phyloP scores from a whole-genome alignment of 2,113 vertebrate species.

The Stegastes partitus region DNA sequence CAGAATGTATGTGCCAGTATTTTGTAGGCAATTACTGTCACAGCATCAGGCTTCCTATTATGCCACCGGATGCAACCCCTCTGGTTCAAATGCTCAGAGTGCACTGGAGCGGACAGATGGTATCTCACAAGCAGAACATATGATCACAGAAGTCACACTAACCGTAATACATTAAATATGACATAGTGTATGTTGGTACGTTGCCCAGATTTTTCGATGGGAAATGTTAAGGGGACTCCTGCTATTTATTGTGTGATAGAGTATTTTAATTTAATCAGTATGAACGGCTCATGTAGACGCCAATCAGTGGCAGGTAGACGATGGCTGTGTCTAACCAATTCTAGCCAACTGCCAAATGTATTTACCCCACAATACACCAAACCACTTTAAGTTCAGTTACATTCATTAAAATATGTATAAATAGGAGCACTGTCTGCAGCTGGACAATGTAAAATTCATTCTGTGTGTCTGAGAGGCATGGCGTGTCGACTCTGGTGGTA shows the following conservation, averaged over 20 bases:
- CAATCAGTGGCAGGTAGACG: constrained; percentile 5
- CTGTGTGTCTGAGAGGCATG: not conserved
- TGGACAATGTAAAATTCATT: not conserved
- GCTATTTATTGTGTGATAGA: not conserved
- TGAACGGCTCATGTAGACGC: not conserved
- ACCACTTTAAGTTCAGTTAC: too few species aligned
- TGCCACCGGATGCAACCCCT: constrained; percentile 50
- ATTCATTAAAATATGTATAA: too few species aligned
- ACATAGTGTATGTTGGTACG: not conserved
- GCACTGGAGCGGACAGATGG: constrained; percentile 58
- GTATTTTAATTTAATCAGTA: not conserved
- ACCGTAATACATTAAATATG: constrained; percentile 24
- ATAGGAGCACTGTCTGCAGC: not conserved
- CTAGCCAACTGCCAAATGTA: too few species aligned
- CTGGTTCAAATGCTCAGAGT: constrained; percentile 31
- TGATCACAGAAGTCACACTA: constrained; percentile 38
- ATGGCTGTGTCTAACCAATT: constrained; percentile 1
- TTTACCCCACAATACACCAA: too few species aligned
- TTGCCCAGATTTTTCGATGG: not conserved
- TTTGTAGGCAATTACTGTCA: constrained; percentile 51
- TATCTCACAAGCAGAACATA: constrained; percentile 52
- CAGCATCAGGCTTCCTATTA: constrained; percentile 49
- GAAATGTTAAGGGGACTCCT: not conserved
- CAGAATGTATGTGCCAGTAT: constrained; percentile 31
- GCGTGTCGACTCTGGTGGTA: not conserved